phyloP scores from a whole-genome alignment of 2,888 invertebrate genomes.

The Ophion ellenae region DNA sequence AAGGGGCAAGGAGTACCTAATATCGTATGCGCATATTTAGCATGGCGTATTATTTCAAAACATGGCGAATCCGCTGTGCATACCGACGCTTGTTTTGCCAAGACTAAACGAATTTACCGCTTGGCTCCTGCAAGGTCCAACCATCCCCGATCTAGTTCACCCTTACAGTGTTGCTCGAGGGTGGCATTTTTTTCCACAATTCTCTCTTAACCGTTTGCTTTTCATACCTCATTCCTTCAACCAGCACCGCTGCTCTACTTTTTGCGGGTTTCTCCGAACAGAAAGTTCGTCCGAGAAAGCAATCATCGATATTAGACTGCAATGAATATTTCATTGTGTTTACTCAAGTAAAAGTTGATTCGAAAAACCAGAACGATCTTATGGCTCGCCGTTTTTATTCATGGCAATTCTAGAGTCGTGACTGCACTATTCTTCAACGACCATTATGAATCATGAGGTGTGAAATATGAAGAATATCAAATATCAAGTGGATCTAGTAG shows the following conservation, averaged over 20 bases:
- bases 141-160: constrained; percentile 35
- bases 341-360: background rate
- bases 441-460: background rate
- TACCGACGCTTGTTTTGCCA: constrained; percentile 69
- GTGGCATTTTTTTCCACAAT: constrained; percentile 3
- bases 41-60: constrained; percentile 76
- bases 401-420: background rate
- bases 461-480: background rate
- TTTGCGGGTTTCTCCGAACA: background rate
- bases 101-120: constrained; percentile 71
- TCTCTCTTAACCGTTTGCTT: constrained; percentile 1
- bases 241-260: background rate
- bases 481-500: background rate
- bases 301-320: background rate
- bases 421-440: background rate
- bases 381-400: too few species aligned
- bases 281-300: background rate
- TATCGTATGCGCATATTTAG: constrained; percentile 79
- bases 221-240: background rate
- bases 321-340: background rate
- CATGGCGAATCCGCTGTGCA: constrained; percentile 69
- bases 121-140: constrained; percentile 65
- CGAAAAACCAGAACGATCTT: too few species aligned
- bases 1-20: constrained; percentile 69
- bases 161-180: constrained; percentile 36